Percentiles rank a stretch among this genome's conserved stretches.
Conservation (phyloP, 2,888 invertebrate genomes). For the Thumatha senex region DNA sequence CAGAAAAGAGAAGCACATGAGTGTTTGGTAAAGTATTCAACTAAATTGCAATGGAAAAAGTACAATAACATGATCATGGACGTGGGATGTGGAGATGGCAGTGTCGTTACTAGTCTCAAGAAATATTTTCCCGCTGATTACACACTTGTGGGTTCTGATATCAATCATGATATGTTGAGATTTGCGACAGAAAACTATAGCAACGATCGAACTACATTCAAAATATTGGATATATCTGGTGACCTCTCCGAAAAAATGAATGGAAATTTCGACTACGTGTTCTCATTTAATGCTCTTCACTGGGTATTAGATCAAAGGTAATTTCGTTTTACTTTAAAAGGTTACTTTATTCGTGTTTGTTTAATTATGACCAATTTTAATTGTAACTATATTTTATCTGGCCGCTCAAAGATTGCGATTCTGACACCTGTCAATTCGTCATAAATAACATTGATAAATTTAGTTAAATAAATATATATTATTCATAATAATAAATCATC, state of each 20-base stretch:
- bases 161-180: constrained; percentile 88
- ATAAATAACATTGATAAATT: no score
- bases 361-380: no score
- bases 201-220: constrained; percentile 69
- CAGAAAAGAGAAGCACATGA: constrained; percentile 82
- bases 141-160: constrained; percentile 84
- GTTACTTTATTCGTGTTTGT: no score
- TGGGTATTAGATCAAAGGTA: constrained; percentile 89
- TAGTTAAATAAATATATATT: no score
- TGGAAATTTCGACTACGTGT: constrained; percentile 85
- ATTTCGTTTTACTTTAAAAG: no score
- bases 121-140: constrained; percentile 83
- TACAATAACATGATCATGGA: constrained; percentile 80
- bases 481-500: no score
- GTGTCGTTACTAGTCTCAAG: constrained; percentile 84
- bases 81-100: constrained; percentile 89
- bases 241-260: constrained; percentile 70
- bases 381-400: no score
- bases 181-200: constrained; percentile 81
- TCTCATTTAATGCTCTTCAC: constrained; percentile 91
- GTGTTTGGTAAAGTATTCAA: constrained; percentile 84
- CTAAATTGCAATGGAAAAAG: constrained; percentile 79
- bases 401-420: no score
- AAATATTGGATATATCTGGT: constrained; percentile 81
- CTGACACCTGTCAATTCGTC: no score